Base-by-base conservation (phyloP, 2,888 invertebrate genomes). In the Bombyx huttoni region DNA sequence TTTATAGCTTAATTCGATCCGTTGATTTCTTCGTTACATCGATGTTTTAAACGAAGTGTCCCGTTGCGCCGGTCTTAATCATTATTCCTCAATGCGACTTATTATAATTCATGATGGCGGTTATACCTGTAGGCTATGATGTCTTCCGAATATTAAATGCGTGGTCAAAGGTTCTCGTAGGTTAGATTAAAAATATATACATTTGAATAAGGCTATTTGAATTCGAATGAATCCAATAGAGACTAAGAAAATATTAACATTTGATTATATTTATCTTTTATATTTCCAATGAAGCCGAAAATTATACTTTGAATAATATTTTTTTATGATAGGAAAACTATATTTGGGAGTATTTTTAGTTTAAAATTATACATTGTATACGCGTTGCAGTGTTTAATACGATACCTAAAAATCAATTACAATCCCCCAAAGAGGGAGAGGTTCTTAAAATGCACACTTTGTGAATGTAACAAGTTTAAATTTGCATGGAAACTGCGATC, bases 401-500 rank as follows among this genome's bases (percentile, higher is more conserved):
- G 5, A 40, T 12, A 40, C 12, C 40, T 40, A 6, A 40, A 10
- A 40, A 40, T 40, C 40, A 40, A 10, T 40, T 40, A 40, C 40
- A 40, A 40, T 10, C 40, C 40, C 40, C 3, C 3, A 40, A 3
- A 40, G 47, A 8, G 45, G 33, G 33, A 8, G 24, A 34, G 47
- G 48, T 47, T 49, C 52, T 52, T 52, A 47, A 52, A 52, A 52
- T 47, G 70, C 67, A 7, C 12, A 40, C 73, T 73, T 70, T 62
- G 58, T 58, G 59, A 63, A 66, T 65, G 58, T 58, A 68, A 68
- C 62, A 57, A 58, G 58, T 60, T 49, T 24, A 54, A 58, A 85
- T 86, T 86, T 79, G 78, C 83, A 85, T 86, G 55, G 60, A 67
- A 81, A 85, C 67, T 73, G 74, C 67, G 72, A 63, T 62, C 63